A percentile compares a stretch with the other conserved stretches of the same genome.
These are phyloP conservation scores for Carlito syrichta DNA, from an alignment of 2,113 vertebrate genomes.

Conservation along the genomic window DNA sequence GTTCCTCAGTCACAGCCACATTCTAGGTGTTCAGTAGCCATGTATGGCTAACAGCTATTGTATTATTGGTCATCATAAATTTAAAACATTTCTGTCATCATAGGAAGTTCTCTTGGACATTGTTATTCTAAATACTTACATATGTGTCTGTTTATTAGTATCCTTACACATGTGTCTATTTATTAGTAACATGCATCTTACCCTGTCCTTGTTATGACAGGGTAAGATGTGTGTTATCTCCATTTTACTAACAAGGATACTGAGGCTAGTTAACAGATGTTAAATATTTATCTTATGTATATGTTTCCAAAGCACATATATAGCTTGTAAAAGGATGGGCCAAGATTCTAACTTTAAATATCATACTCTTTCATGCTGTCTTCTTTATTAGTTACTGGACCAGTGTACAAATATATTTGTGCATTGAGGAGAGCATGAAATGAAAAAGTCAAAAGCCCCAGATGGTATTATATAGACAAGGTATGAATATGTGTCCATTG, in stretches of 20 bases:
- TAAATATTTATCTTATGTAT: neutral
- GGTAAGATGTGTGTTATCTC: neutral
- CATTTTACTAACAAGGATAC: neutral
- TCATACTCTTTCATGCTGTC: neutral
- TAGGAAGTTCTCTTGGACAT: neutral
- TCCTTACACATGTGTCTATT: too few relatives aligned
- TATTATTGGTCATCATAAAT: neutral
- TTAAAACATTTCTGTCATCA: neutral
- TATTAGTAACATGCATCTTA: too few relatives aligned
- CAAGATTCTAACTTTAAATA: constrained; percentile 12
- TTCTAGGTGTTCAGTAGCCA: neutral
- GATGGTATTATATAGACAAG: neutral
- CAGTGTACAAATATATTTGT: neutral
- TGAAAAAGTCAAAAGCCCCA: neutral
- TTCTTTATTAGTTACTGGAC: neutral
- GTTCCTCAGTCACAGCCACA: neutral
- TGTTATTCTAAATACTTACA: neutral
- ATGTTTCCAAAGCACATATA: neutral
- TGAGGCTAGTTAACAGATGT: neutral
- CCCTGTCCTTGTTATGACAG: neutral
- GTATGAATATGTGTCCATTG: neutral
- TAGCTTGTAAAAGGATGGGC: neutral
- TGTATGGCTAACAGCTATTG: neutral
- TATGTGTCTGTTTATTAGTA: neutral
- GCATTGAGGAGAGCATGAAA: neutral